These are phyloP conservation scores for Lysandra bellargus DNA, from an alignment of 2,888 invertebrate species.

Conservation along the genomic window DNA sequence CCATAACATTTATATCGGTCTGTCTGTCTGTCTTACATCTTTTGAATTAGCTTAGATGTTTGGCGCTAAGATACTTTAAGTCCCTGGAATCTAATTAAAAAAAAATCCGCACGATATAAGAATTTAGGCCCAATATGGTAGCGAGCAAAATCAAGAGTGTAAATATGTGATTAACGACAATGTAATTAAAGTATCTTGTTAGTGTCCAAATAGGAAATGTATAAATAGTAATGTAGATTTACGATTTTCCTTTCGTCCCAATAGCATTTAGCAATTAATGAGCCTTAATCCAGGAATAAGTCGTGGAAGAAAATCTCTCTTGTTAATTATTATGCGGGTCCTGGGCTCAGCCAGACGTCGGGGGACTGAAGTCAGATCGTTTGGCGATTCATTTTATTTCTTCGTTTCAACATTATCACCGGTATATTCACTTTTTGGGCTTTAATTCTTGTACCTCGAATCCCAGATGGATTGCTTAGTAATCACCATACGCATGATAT, in stretches of 20 bases:
- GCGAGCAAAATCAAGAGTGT: neutral
- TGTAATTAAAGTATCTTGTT: neutral
- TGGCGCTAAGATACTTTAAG: too few species aligned
- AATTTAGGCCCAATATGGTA: too few species aligned
- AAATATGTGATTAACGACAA: neutral
- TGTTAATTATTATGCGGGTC: constrained; percentile 12
- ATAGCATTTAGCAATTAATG: constrained; percentile 18
- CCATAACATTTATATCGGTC: too few species aligned
- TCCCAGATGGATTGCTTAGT: too few species aligned
- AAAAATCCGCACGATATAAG: too few species aligned
- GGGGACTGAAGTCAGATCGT: neutral
- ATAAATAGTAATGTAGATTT: neutral
- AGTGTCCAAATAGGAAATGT: neutral
- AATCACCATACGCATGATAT: too few species aligned
- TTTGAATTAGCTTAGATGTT: too few species aligned
- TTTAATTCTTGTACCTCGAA: too few species aligned
- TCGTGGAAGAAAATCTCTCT: neutral
- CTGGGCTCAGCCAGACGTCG: neutral
- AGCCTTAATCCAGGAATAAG: constrained; percentile 10
- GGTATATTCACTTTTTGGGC: neutral
- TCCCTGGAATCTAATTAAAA: too few species aligned
- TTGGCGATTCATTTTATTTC: neutral
- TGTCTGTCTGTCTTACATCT: too few species aligned
- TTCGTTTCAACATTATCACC: neutral
- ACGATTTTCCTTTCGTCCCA: neutral